Evolutionary conservation across 2,888 invertebrate genomes (phyloP), one percentile per base, ranked within the genome.

Genomic region (Imbricaverruca yamaguchii): DNA sequence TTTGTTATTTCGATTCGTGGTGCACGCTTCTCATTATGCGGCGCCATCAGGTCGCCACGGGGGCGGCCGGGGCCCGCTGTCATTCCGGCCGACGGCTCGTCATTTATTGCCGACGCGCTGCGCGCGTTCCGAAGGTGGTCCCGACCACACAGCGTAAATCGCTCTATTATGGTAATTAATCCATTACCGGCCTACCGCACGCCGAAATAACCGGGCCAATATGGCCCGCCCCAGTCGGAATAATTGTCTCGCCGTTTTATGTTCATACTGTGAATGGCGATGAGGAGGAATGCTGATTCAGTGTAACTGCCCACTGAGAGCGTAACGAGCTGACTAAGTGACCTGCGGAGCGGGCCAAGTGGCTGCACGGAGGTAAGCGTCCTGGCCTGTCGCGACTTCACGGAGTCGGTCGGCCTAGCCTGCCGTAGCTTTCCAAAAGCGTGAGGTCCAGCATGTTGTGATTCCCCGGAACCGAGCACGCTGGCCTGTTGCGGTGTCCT

Each of bases 141-240:
- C 23, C 3, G 7, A 3, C 78, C 12, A 13, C 56, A 57, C 78
- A 0, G 78, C 55, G 23, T 78, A 78, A 78, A 78, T 78, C 78
- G 78, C 78, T 78, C 78, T 78, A 78, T 78, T 78, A 78, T 78
- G 78, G 78, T 78, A 78, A 78, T 78, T 78, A 78, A 78, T 78
- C 78, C 78, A 78, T 78, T 78, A 78, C 53, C 74, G 53, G 74
- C 53, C 39, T 53, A 25, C 74, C 53, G 74, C 65, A 53, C 69
- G 74, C 11, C 74, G 18, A 25, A 53, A 25, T 74, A 39, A 53
- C 53, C 74, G 53, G 18, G 13, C 53, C 25, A 25, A 67, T n/a
- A 67, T n/a, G n/a, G 25, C 25, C 25, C 23, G 25, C n/a, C 12
- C 67, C 7, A 6, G 74, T 13, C 74, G 74, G 25, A 10, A 53